Percentiles rank a stretch among this genome's conserved stretches.
These are phyloP conservation scores for Loriculus beryllinus DNA, from an alignment of 2,797 vertebrate genomes.

Conservation along the genomic window DNA sequence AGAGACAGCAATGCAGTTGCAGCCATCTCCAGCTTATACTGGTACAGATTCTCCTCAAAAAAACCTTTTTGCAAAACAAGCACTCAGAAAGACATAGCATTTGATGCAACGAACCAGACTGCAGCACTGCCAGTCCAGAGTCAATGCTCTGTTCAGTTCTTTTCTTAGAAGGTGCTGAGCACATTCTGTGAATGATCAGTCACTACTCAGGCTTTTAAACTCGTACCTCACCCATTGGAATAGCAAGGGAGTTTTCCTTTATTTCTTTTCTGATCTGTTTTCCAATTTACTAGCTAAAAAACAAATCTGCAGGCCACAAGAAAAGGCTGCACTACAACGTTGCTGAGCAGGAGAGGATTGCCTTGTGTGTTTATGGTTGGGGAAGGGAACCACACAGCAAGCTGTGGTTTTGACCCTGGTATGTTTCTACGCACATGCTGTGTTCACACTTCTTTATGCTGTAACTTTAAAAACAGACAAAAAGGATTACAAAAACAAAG, in stretches of 20 bases:
- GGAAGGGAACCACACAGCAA: neutral
- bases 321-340: neutral
- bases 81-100: neutral
- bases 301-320: neutral
- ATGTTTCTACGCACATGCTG: neutral
- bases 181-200: neutral
- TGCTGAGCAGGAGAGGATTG: neutral
- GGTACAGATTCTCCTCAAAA: slow-evolving; percentile 8
- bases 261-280: slow-evolving; percentile 15
- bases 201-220: neutral
- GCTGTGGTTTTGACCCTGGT: neutral
- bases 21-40: slow-evolving; percentile 38
- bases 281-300: slow-evolving; percentile 16
- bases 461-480: slow-evolving; percentile 17
- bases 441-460: neutral
- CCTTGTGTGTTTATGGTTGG: neutral
- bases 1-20: neutral
- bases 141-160: neutral
- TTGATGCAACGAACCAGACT: neutral
- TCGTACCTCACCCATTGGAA: neutral
- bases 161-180: neutral
- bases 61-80: neutral
- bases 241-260: neutral
- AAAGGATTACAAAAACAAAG: slow-evolving; percentile 29
- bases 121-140: neutral